Evolutionary conservation across 2,113 vertebrate species (phyloP), one percentile per base, ranked within the genome.

Genomic region (Psephotus haematonotus): DNA sequence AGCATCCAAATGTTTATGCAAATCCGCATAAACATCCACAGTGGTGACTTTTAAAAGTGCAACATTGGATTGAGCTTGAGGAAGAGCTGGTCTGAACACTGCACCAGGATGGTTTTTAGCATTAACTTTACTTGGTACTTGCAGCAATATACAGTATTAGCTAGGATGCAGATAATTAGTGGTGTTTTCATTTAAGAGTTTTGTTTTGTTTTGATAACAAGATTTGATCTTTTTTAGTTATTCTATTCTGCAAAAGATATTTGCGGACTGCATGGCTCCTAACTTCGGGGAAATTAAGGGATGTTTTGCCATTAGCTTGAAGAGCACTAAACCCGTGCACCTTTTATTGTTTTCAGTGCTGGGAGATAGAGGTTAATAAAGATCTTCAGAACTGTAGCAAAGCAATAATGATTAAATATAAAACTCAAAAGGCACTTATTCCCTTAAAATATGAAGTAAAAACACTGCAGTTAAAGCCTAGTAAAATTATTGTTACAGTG

Each of bases 401-500:
- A 85, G 49, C 33, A 92, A 41, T 17, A 50, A 3, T 13, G 35
- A 71, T 39, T 82, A 84, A 91, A 83, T 62, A 53, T 4, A 33
- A 72, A 89, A 71, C 25, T 57, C 46, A 31, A 86, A 86, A 92
- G 44, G 23, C 15, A 50, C 68, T 93, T 64, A 71, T 57, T 87
- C 35, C 35, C 49, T 89, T 84, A 88, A 94, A 92, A 94, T n/a
- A 77, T 11, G 12, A 88, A 72, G 44, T 77, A 72, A 84, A 93
- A 87, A 5, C 7, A 10, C 9, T 37, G 57, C 25, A 53, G 13
- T 68, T 78, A 49, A 93, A 80, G 44, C 77, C 44, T 46, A 33
- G 37, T 24, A 31, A 86, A 90, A 49, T 59, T 67, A 39, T 76
- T 72, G 46, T 83, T 94, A 49, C 44, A 43, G 37, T 52, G 24